Evolutionary conservation across 2,888 invertebrate species (phyloP).

Genomic region (Drosophila mimetica): DNA sequence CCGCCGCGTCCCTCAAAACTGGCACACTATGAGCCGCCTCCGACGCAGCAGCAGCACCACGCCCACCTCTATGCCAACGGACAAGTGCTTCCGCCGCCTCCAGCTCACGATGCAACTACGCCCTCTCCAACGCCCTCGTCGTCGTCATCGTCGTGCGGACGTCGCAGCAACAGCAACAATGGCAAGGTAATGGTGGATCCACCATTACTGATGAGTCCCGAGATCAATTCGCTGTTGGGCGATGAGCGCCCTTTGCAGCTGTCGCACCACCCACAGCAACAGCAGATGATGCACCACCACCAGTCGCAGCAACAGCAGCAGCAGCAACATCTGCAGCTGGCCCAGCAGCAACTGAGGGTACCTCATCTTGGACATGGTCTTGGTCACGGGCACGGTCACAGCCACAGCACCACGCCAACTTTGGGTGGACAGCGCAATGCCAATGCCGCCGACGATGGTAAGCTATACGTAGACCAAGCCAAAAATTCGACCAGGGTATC

Average conservation of each 20-base stretch:
- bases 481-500: conserved; percentile 26
- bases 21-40: conserved; percentile 79
- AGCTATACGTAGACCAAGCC: conserved; percentile 63
- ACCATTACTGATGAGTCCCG: conserved; percentile 87
- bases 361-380: conserved; percentile 47
- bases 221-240: conserved; percentile 88
- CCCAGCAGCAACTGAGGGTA: conserved; percentile 40
- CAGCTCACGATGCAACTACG: conserved; percentile 69
- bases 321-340: conserved; percentile 41
- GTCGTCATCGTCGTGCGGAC: conserved; percentile 67
- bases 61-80: conserved; percentile 72
- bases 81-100: conserved; percentile 52
- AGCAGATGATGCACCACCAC: conserved; percentile 45
- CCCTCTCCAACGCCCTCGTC: conserved; percentile 72
- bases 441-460: conserved; percentile 68
- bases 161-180: conserved; percentile 56
- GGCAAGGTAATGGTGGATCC: conserved; percentile 75
- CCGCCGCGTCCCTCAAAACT: conserved; percentile 85
- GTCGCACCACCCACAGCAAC: conserved; percentile 58
- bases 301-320: conserved; percentile 30
- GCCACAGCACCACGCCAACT: conserved; percentile 61
- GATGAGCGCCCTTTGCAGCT: conserved; percentile 85
- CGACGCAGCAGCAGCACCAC: conserved; percentile 62
- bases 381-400: conserved; percentile 13
- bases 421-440: conserved; percentile 53